These are phyloP conservation scores for Pholis gunnellus DNA, from an alignment of 2,113 vertebrate genomes.

Conservation along the genomic window DNA sequence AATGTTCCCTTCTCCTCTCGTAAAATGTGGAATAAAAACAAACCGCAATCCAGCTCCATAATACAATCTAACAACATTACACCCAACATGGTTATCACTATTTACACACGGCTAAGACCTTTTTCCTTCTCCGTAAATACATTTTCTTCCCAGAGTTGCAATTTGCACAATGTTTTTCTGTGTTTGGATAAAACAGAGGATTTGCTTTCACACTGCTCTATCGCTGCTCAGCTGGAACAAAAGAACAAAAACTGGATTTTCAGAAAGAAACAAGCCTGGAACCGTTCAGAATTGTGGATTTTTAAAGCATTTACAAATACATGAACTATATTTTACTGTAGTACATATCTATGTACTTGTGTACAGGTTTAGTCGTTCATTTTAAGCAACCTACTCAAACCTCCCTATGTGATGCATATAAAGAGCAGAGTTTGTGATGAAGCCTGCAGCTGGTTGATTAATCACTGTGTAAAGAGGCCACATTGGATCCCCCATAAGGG, in stretches of 20 bases:
- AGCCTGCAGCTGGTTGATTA: slow-evolving; percentile 29
- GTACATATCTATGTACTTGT: background rate
- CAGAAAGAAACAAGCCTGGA: slow-evolving; percentile 5
- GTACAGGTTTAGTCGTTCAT: background rate
- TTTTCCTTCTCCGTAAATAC: background rate
- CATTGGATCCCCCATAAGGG: slow-evolving; percentile 15
- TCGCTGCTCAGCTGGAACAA: slow-evolving; percentile 7
- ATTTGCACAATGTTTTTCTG: slow-evolving; percentile 10
- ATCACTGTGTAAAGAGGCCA: slow-evolving; percentile 32
- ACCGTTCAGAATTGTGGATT: background rate
- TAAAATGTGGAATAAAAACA: slow-evolving; percentile 5
- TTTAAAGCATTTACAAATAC: slow-evolving; percentile 4
- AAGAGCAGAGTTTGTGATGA: background rate
- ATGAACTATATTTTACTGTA: background rate
- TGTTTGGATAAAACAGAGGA: slow-evolving; percentile 18
- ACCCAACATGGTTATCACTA: background rate
- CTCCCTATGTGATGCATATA: background rate
- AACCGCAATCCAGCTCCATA: background rate
- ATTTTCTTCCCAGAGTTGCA: background rate
- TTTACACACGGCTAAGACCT: background rate
- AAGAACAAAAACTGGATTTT: slow-evolving; percentile 18
- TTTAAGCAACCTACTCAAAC: background rate
- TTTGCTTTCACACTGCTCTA: slow-evolving; percentile 16
- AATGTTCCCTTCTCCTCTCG: background rate
- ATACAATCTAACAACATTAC: background rate